A percentile compares a stretch with the other conserved stretches of the same genome.
Conservation (phyloP, 2,888 invertebrate genomes). For the Phymatocera aterrima region DNA sequence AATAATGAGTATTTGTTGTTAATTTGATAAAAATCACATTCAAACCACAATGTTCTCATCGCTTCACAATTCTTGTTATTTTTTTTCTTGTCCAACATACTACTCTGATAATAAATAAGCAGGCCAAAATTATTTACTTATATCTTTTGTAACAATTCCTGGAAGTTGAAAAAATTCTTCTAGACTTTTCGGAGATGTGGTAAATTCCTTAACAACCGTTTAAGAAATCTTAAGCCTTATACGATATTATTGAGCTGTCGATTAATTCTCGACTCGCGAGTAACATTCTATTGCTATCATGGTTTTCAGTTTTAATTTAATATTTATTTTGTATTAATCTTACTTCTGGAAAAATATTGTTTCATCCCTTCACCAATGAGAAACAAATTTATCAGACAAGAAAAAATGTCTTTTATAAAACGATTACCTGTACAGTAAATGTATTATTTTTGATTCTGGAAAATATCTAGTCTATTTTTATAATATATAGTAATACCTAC, state of each 20-base stretch:
- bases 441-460: constrained; percentile 34
- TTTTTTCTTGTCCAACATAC: too few relatives aligned
- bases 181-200: not conserved
- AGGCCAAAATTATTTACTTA: not conserved
- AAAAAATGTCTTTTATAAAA: not conserved
- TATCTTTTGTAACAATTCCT: not conserved
- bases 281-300: constrained; percentile 38
- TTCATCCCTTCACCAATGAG: constrained; percentile 19
- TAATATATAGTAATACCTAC: too few relatives aligned
- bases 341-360: not conserved
- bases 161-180: not conserved
- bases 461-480: not conserved
- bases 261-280: constrained; percentile 1
- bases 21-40: too few relatives aligned
- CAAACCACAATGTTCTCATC: too few relatives aligned
- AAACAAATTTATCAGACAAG: not conserved
- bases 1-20: not conserved
- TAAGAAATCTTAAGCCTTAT: constrained; percentile 6
- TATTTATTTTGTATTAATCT: too few relatives aligned
- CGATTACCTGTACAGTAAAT: constrained; percentile 3
- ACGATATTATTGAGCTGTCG: constrained; percentile 28
- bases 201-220: constrained; percentile 22
- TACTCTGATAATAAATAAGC: not conserved
- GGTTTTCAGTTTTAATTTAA: not conserved
- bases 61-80: too few relatives aligned